These are phyloP conservation scores for Caenorhabditis remanei DNA, from an alignment of 1,140 invertebrate species.

Conservation along the genomic window DNA sequence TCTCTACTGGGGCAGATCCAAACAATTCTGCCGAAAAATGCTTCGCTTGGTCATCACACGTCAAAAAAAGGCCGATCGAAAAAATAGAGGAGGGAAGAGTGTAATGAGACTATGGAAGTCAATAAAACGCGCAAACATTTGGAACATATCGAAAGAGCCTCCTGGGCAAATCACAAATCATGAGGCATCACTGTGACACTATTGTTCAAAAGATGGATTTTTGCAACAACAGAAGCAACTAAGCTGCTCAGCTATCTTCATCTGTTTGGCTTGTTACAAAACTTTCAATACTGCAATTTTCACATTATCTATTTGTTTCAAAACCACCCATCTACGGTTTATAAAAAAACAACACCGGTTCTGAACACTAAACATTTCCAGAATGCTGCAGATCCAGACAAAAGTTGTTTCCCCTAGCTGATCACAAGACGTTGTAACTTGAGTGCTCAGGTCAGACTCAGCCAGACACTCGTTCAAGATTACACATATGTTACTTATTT, in stretches of 20 bases:
- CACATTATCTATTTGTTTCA: no score
- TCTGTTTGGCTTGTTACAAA: no score
- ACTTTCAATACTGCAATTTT: no score
- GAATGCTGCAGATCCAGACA: not conserved
- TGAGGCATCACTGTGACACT: not conserved
- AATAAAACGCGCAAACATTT: slow-evolving; percentile 53
- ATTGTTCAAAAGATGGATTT: not conserved
- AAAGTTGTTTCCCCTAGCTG: not conserved
- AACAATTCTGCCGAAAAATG: not conserved
- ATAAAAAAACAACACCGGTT: no score
- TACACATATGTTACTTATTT: slow-evolving; percentile 54
- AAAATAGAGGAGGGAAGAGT: slow-evolving; percentile 7
- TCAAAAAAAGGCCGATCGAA: slow-evolving; percentile 40
- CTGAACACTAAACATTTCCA: no score
- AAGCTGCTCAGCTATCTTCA: no score
- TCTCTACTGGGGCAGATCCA: not conserved
- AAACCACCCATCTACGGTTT: no score
- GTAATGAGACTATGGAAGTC: slow-evolving; percentile 15
- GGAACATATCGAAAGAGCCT: slow-evolving; percentile 24
- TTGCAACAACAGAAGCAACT: no score
- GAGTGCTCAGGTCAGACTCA: slow-evolving; percentile 3
- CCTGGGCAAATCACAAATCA: slow-evolving; percentile 37
- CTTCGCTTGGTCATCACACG: slow-evolving; percentile 49
- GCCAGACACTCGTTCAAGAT: not conserved
- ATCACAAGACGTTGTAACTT: slow-evolving; percentile 32